Evolutionary conservation across 2,797 vertebrate species (phyloP), one percentile per base, ranked within the genome.

Genomic region (Cyprinella venusta): DNA sequence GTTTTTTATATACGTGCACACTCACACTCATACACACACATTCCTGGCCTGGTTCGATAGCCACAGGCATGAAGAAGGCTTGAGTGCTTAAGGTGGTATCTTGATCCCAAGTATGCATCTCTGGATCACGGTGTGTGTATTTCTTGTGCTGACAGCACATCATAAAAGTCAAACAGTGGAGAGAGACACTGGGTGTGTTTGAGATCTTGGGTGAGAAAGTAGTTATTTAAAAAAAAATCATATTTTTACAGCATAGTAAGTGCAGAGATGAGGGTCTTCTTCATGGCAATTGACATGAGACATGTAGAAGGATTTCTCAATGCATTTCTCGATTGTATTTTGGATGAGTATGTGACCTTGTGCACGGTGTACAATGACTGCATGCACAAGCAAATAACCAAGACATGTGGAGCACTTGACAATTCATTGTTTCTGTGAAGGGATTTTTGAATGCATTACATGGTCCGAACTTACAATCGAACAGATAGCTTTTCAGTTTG

Each of bases 401-500:
- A 52, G 74, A 30, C 50, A 40, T 21, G 33, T 70, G 40, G 67
- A 68, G 33, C 56, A 64, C 10, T 50, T 24, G 9, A 45, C 52
- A 68, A 52, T 79, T 61, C 45, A 61, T 61, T 64, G 76, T 71
- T 26, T 67, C 76, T 13, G 79, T 71, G 61, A 36, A 48, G 74
- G 24, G 54, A 69, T 69, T 71, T 80, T 52, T 26, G 52, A 78
- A 74, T 61, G 84, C 86, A 79, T 89, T 88, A 81, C 70, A 86
- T 79, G 80, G 78, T 84, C 89, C 84, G 84, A 82, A 95, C 94
- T 96, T 94, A 95, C 95, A 92, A 89, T 93, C 91, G 72, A 89
- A 89, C 87, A 94, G 90, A 90, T 91, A 92, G 19, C 91, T 86
- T 94, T 94, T 94, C 92, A 94, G 92, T 92, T 92, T 94, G 92